phyloP scores from a whole-genome alignment of 2,888 invertebrate genomes.

The Cheilosia soror region DNA sequence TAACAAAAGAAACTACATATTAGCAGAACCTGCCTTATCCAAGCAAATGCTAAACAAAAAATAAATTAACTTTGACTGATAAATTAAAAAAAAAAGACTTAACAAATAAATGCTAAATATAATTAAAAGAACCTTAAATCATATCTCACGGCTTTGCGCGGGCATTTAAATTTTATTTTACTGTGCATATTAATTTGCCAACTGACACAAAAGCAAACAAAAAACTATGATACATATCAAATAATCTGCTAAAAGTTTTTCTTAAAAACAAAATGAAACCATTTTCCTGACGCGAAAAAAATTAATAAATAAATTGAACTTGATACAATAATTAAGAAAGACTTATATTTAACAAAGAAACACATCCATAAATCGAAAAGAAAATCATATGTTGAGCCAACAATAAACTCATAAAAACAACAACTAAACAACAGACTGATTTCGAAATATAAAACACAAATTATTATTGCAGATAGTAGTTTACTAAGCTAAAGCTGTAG shows the following conservation, averaged over 20 bases:
- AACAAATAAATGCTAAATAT: slow-evolving; percentile 41
- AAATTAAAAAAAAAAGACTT: slow-evolving; percentile 58
- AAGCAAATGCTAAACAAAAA: slow-evolving; percentile 39
- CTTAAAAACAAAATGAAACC: neutral
- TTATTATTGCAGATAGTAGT: slow-evolving; percentile 42
- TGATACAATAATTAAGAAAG: slow-evolving; percentile 70
- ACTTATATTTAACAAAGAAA: slow-evolving; percentile 47
- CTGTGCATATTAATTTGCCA: slow-evolving; percentile 17
- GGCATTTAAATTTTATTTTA: slow-evolving; percentile 37
- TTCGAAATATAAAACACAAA: slow-evolving; percentile 46
- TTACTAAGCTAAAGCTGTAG: slow-evolving; percentile 62
- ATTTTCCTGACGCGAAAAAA: slow-evolving; percentile 6
- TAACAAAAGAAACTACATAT: slow-evolving; percentile 23
- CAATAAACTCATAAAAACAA: slow-evolving; percentile 52
- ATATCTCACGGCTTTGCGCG: slow-evolving; percentile 69
- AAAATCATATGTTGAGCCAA: slow-evolving; percentile 43
- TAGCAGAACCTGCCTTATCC: slow-evolving; percentile 61
- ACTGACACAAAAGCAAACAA: neutral
- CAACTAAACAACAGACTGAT: slow-evolving; percentile 70
- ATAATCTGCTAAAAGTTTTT: slow-evolving; percentile 15
- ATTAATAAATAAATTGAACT: slow-evolving; percentile 34
- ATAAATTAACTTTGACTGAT: slow-evolving; percentile 58
- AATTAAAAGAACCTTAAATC: slow-evolving; percentile 39
- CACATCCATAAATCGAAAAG: slow-evolving; percentile 29
- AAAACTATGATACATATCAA: slow-evolving; percentile 59